Conservation (phyloP, 2,797 vertebrate species). For the Melanotaenia nigrans region DNA sequence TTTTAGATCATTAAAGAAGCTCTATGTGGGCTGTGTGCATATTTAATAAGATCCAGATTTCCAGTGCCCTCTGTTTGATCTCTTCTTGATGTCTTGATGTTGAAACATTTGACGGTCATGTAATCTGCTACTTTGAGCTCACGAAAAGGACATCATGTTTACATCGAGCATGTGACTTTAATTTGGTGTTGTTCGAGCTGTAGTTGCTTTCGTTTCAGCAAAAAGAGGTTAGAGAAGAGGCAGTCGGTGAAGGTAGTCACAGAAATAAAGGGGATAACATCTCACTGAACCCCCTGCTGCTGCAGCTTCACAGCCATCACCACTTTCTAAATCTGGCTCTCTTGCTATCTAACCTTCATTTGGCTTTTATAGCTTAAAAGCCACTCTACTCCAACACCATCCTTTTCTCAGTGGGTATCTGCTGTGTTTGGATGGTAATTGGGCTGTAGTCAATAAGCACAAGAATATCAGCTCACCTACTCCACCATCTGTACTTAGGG, state of each 20-base stretch:
- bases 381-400: slow-evolving; percentile 20
- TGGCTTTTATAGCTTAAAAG: slow-evolving; percentile 37
- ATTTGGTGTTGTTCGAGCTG: slow-evolving; percentile 14
- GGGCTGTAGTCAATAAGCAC: slow-evolving; percentile 51
- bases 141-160: too few relatives aligned
- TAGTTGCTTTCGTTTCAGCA: slow-evolving; percentile 43
- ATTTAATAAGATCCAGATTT: background rate
- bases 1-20: background rate
- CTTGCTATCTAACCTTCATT: slow-evolving; percentile 56
- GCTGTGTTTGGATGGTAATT: slow-evolving; percentile 55
- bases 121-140: background rate
- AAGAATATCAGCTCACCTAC: slow-evolving; percentile 45
- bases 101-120: background rate
- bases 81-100: background rate
- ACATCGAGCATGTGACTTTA: too few relatives aligned
- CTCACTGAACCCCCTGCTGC: slow-evolving; percentile 28
- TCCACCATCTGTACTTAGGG: slow-evolving; percentile 44
- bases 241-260: slow-evolving; percentile 13
- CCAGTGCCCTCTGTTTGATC: background rate
- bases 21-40: background rate
- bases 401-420: slow-evolving; percentile 22
- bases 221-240: slow-evolving; percentile 13
- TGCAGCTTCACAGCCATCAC: slow-evolving; percentile 55
- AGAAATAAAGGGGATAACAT: slow-evolving; percentile 44
- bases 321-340: slow-evolving; percentile 59